Base-by-base conservation (phyloP, 2,113 vertebrate genomes). In the Lepus americanus region DNA sequence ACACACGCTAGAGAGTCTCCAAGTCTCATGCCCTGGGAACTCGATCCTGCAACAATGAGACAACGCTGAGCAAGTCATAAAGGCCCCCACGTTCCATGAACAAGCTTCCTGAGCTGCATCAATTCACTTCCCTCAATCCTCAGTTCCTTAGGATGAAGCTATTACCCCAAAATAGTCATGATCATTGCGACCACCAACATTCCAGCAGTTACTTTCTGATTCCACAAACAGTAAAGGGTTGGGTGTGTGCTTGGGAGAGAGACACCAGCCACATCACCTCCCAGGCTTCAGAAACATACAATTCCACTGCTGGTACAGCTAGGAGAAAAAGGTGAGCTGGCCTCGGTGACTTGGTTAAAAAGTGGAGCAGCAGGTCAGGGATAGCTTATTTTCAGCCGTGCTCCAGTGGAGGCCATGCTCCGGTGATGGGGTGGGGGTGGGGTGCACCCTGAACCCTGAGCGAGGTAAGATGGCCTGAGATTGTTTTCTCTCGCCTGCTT, bases 11-110 rank as follows among this genome's bases (percentile, higher is more conserved):
- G 14, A 33, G 25, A 10, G 39, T 70, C 73, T 44, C 63, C 11
- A 49, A 31, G 25, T 78, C 63, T 59, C 33, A 92, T 89, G 74
- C 59, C 66, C 61, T 81, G 17, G 73, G 53, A 94, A 94, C 63
- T 44, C 0, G 3, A 55, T 44, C 87, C 83, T 61, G n/a, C 53
- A 89, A 69, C 11, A 59, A 16, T 11, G 55, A 87, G 90, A 76
- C 36, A 69, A 69, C 27, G 53, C 51, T 29, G 14, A 90, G 63
- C 49, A 29, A 44, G 49, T 31, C 59, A 20, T 4, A 81, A 82
- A 49, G n/a, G 9, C 44, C 90, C 73, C n/a, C 2, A 44, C 44
- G 51, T 1, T 59, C 55, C 76, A 44, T 67, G 36, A 14, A 29
- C 33, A 66, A 69, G 29, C 25, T 36, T 22, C 5, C 0, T 22